These are phyloP conservation scores for Rhopalosiphum maidis DNA, from an alignment of 1,140 invertebrate genomes.

Conservation along the genomic window DNA sequence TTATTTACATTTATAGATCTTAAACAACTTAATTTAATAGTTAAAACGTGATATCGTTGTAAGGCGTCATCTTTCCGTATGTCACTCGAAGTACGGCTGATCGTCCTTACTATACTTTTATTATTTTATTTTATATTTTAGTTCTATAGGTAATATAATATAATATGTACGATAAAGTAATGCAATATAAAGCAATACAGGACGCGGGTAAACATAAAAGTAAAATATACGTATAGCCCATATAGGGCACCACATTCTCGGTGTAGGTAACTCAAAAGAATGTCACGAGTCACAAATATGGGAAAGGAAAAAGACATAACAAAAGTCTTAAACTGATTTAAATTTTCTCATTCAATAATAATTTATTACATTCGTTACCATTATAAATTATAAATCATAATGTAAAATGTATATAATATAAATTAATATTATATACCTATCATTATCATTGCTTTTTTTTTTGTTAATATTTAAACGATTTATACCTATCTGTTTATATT, in stretches of 20 bases:
- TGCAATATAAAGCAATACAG: not conserved
- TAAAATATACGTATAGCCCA: not conserved
- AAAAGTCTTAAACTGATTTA: not conserved
- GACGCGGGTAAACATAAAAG: not conserved
- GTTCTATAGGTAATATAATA: not conserved
- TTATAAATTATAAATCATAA: not conserved
- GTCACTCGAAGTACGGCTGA: not conserved
- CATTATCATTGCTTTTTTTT: not conserved
- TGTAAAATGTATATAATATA: not conserved
- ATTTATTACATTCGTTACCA: not conserved
- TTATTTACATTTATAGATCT: not conserved
- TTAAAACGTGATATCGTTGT: not conserved
- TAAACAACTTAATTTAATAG: not conserved
- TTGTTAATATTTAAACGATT: not conserved
- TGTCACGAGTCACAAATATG: not conserved
- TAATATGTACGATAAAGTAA: conserved; percentile 4
- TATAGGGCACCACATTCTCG: not conserved
- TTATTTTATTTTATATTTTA: too few species aligned
- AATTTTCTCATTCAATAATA: not conserved
- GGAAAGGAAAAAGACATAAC: not conserved
- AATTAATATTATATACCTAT: not conserved
- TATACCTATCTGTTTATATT: not conserved
- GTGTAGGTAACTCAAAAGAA: not conserved
- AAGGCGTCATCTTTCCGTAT: not conserved
- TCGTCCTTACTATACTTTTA: not conserved